phyloP scores from a whole-genome alignment of 1,140 invertebrate genomes.

The Drosophila prosaltans region DNA sequence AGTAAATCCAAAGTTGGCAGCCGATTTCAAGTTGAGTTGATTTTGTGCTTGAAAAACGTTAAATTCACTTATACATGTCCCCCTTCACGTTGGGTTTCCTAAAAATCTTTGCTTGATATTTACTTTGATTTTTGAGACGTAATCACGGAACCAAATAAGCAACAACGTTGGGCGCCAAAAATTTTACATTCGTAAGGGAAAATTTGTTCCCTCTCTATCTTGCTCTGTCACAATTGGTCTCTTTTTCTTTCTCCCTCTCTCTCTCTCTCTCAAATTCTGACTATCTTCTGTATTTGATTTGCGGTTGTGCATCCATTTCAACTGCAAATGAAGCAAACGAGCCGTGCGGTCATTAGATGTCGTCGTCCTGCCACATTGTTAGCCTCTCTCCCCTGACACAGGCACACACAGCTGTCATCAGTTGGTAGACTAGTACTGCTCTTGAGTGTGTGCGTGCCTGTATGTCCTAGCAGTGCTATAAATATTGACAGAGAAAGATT shows the following conservation, averaged over 20 bases:
- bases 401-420: constrained; percentile 19
- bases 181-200: constrained; percentile 10
- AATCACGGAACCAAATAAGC: constrained; percentile 1
- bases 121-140: constrained; percentile 7
- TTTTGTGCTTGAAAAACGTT: constrained; percentile 66
- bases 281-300: constrained; percentile 71
- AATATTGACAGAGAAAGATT: constrained; percentile 43
- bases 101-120: constrained; percentile 2
- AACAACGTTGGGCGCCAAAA: not conserved
- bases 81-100: not conserved
- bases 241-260: no score
- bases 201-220: not conserved
- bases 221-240: not conserved
- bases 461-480: constrained; percentile 2
- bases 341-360: constrained; percentile 76
- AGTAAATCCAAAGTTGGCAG: constrained; percentile 64
- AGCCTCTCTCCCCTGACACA: constrained; percentile 7
- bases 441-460: not conserved
- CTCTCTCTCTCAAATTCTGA: constrained; percentile 6
- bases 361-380: constrained; percentile 44
- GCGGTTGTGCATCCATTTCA: constrained; percentile 77
- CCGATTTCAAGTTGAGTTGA: constrained; percentile 45
- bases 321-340: constrained; percentile 79
- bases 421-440: constrained; percentile 18
- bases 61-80: constrained; percentile 25